These are phyloP conservation scores for Coptodon bakossiorum DNA, from an alignment of 2,113 vertebrate genomes.

Conservation along the genomic window DNA sequence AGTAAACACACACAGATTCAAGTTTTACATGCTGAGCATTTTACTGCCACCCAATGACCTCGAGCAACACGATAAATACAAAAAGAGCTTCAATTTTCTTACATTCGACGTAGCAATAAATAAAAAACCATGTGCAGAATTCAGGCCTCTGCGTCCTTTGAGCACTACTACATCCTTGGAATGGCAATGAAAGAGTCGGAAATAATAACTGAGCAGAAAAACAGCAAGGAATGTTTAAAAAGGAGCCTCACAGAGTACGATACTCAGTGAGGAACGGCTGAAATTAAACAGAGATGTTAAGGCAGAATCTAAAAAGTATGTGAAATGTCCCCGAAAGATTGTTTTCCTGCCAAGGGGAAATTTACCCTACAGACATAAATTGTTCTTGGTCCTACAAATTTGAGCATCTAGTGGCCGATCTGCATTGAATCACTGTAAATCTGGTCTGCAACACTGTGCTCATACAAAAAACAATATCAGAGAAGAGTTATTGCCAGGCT, in stretches of 20 bases:
- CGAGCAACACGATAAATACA: not conserved
- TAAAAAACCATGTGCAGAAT: not conserved
- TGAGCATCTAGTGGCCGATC: rapidly evolving
- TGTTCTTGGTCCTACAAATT: rapidly evolving
- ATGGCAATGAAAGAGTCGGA: not conserved
- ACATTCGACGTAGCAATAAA: not conserved
- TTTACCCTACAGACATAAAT: not conserved
- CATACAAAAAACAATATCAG: not conserved
- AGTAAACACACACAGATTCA: not conserved
- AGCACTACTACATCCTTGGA: not conserved
- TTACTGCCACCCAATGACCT: not conserved
- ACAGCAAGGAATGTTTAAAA: not conserved
- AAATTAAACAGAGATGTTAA: not conserved
- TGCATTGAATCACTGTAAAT: rapidly evolving
- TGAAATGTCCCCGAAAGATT: not conserved
- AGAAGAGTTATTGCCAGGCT: not conserved
- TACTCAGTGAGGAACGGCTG: not conserved
- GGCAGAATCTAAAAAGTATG: not conserved
- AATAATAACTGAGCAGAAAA: not conserved
- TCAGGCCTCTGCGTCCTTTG: not conserved
- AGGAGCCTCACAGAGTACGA: not conserved
- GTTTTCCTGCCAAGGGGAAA: not conserved
- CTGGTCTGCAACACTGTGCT: rapidly evolving
- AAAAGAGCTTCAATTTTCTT: not conserved
- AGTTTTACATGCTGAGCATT: not conserved